phyloP scores from a whole-genome alignment of 1,140 invertebrate species.

The Helicoverpa armigera region DNA sequence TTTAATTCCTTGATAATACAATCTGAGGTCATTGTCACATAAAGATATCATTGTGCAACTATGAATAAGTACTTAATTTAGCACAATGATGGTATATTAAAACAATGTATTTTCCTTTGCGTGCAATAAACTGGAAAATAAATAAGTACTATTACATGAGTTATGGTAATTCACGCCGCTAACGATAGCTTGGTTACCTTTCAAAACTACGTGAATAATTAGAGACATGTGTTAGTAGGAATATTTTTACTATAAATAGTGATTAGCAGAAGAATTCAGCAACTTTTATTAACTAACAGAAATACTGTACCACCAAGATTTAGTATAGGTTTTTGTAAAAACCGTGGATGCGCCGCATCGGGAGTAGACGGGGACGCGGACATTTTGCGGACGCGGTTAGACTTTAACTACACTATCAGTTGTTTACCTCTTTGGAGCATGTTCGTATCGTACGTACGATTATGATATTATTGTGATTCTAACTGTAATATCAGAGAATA shows the following conservation, averaged over 20 bases:
- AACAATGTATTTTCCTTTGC: no score
- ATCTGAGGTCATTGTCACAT: background rate
- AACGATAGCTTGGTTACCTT: no score
- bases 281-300: constrained; percentile 2
- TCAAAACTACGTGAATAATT: no score
- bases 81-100: no score
- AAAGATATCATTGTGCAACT: background rate
- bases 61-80: background rate
- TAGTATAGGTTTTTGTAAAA: constrained; percentile 66
- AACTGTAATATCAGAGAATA: background rate
- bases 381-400: constrained; percentile 56
- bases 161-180: no score
- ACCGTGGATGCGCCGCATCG: constrained; percentile 74
- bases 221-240: constrained; percentile 1
- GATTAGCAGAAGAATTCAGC: background rate
- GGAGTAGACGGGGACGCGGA: constrained; percentile 57
- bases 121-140: no score
- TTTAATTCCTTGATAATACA: background rate
- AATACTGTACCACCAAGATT: constrained; percentile 72
- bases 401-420: constrained; percentile 38
- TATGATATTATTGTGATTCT: background rate
- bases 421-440: constrained; percentile 73
- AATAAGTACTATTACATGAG: no score
- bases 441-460: constrained; percentile 38
- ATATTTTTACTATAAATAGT: background rate